Conservation (phyloP, 2,888 invertebrate species). For the Tridacna crocea region DNA sequence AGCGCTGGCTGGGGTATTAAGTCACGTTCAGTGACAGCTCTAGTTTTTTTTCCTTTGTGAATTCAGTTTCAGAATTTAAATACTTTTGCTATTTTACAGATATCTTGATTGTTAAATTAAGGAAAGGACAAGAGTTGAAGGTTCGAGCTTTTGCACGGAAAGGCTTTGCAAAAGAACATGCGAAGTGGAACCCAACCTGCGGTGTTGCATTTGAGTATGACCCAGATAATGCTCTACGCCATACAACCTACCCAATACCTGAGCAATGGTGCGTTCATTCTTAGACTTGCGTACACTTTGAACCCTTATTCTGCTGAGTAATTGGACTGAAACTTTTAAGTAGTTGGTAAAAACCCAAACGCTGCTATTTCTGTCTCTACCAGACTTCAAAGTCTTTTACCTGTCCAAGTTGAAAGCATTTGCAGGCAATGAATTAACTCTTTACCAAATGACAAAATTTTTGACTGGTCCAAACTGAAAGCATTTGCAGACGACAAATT, state of each 20-base stretch:
- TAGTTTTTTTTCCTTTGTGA: too few species aligned
- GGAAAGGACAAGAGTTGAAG: slow-evolving; percentile 96
- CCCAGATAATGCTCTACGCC: slow-evolving; percentile 98
- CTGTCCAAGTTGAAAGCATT: neutral
- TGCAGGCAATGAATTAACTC: too few species aligned
- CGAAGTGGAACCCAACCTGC: slow-evolving; percentile 99
- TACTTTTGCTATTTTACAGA: slow-evolving; percentile 82
- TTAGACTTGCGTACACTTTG: too few species aligned
- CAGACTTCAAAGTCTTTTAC: too few species aligned
- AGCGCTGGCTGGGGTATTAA: too few species aligned
- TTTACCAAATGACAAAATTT: neutral
- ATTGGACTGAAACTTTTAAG: too few species aligned
- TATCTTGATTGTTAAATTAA: slow-evolving; percentile 89
- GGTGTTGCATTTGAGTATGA: slow-evolving; percentile 99
- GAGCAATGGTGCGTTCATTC: slow-evolving; percentile 92
- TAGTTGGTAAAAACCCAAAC: too few species aligned
- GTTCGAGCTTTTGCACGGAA: slow-evolving; percentile 98
- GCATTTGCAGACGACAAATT: neutral
- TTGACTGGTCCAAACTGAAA: neutral
- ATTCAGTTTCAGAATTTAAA: too few species aligned
- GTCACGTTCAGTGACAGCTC: too few species aligned
- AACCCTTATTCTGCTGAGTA: too few species aligned
- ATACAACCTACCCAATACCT: slow-evolving; percentile 97
- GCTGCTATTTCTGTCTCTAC: too few species aligned
- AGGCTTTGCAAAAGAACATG: slow-evolving; percentile 98